phyloP scores from a whole-genome alignment of 2,888 invertebrate species.

The Caenorhabditis becei region DNA sequence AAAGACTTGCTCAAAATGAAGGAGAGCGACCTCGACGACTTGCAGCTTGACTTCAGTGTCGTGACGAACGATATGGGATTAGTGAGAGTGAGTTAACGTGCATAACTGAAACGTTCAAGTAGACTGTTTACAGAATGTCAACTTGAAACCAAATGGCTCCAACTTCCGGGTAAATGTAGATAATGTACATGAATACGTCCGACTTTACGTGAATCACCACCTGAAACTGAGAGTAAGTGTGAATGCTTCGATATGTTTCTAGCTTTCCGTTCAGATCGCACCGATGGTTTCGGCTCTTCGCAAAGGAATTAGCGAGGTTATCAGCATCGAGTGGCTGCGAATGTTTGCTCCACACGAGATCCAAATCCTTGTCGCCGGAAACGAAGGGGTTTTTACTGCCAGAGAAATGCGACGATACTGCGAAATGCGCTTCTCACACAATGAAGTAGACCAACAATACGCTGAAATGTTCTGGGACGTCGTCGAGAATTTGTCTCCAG shows the following conservation, averaged over 20 bases:
- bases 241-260: not conserved
- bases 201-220: slow-evolving; percentile 95
- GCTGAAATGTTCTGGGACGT: slow-evolving; percentile 93
- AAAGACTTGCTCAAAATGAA: slow-evolving; percentile 38
- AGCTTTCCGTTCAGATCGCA: slow-evolving; percentile 83
- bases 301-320: slow-evolving; percentile 92
- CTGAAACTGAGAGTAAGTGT: slow-evolving; percentile 88
- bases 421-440: slow-evolving; percentile 25
- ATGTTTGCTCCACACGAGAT: slow-evolving; percentile 95
- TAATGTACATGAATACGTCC: slow-evolving; percentile 97
- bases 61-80: slow-evolving; percentile 65
- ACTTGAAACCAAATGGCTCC: slow-evolving; percentile 92
- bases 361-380: slow-evolving; percentile 83
- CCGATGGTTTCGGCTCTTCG: slow-evolving; percentile 92
- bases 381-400: slow-evolving; percentile 34
- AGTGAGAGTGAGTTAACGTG: slow-evolving; percentile 18
- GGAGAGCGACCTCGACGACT: slow-evolving; percentile 55
- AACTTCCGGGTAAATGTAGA: slow-evolving; percentile 92
- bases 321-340: slow-evolving; percentile 93
- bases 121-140: slow-evolving; percentile 86
- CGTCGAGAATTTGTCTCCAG: slow-evolving; percentile 87
- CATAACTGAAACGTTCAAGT: too few species aligned
- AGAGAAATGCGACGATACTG: slow-evolving; percentile 42
- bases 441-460: slow-evolving; percentile 87
- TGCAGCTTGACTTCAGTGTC: slow-evolving; percentile 71